Evolutionary conservation across 2,113 vertebrate genomes (phyloP).

Genomic region (Mungos mungo): DNA sequence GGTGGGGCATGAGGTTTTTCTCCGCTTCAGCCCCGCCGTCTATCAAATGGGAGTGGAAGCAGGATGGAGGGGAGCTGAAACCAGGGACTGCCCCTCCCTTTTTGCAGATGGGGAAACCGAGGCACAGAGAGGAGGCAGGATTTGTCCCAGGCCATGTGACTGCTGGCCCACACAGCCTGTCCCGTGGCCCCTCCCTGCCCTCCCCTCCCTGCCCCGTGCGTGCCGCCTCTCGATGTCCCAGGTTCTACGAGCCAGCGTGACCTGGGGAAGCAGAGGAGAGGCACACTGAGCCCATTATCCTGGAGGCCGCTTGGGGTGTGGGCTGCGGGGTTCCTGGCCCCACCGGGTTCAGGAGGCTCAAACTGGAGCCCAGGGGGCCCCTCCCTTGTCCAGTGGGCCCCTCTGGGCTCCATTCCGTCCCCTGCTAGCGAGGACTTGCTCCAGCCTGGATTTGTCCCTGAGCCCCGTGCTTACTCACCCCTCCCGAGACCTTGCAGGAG

Average conservation of each 20-base stretch:
- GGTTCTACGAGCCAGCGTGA: neutral
- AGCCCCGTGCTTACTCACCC: accelerated
- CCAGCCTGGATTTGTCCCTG: neutral
- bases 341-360: neutral
- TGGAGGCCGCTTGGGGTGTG: accelerated
- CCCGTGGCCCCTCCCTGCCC: neutral
- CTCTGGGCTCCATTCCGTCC: no score
- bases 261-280: neutral
- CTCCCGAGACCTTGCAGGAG: neutral
- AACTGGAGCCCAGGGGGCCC: neutral
- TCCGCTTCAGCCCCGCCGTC: neutral
- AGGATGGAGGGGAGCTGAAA: neutral
- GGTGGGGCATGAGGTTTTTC: accelerated
- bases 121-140: neutral
- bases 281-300: neutral
- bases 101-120: neutral
- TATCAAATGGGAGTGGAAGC: neutral
- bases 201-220: neutral
- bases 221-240: neutral
- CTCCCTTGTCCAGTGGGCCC: neutral
- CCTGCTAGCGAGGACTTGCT: neutral
- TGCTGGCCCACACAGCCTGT: neutral
- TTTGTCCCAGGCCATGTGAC: neutral
- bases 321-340: neutral
- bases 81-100: no score